phyloP scores from a whole-genome alignment of 37 sponge, comb jelly and placozoan genomes.

The Hexactinellida sp. region DNA sequence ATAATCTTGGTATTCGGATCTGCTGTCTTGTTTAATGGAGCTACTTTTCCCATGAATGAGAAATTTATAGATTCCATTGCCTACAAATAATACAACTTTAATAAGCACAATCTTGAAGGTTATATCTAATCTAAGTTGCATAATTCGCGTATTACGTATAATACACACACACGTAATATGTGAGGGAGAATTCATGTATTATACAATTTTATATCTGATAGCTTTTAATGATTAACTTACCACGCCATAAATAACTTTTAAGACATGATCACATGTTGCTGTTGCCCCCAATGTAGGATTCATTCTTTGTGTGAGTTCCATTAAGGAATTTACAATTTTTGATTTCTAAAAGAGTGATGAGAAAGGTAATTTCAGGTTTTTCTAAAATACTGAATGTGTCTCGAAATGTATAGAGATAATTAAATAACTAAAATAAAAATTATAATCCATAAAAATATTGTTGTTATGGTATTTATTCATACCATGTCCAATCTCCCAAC shows the following conservation, averaged over 20 bases:
- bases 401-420: neutral
- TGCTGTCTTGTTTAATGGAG: too few relatives aligned
- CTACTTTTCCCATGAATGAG: too few relatives aligned
- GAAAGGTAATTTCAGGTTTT: neutral
- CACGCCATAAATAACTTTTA: neutral
- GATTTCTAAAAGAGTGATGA: neutral
- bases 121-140: too few relatives aligned
- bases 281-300: too few relatives aligned
- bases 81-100: neutral
- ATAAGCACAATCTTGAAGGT: too few relatives aligned
- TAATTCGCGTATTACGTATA: too few relatives aligned
- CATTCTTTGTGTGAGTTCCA: neutral
- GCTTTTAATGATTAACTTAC: neutral
- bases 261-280: too few relatives aligned
- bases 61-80: neutral
- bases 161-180: too few relatives aligned
- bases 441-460: too few relatives aligned
- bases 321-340: neutral
- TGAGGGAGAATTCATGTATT: too few relatives aligned
- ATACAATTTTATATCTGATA: neutral
- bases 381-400: neutral
- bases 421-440: neutral
- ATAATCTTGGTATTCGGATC: too few relatives aligned
- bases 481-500: neutral
- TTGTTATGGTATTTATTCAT: too few relatives aligned